These are phyloP conservation scores for Erpobdella octoculata DNA, from an alignment of 2,888 invertebrate species.

Conservation along the genomic window DNA sequence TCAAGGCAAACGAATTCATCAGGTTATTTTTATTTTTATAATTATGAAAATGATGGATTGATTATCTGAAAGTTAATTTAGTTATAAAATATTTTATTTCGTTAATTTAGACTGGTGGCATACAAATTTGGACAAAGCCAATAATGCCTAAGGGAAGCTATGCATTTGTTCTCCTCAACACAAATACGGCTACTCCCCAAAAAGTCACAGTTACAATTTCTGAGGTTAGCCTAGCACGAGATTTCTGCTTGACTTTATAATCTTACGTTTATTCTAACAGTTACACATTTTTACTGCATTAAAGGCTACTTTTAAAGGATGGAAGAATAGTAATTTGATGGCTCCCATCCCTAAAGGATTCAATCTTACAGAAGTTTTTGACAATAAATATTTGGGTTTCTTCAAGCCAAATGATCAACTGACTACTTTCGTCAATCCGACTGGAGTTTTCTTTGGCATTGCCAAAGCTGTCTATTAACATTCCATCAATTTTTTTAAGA, in stretches of 20 bases:
- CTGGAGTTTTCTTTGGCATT: conserved; percentile 37
- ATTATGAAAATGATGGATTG: too few species aligned
- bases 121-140: conserved; percentile 81
- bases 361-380: conserved; percentile 45
- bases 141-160: conserved; percentile 43
- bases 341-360: conserved; percentile 39
- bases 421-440: conserved; percentile 35
- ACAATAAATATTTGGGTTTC: conserved; percentile 39
- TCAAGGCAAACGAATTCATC: conserved; percentile 71
- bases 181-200: conserved; percentile 39
- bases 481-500: too few species aligned
- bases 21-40: too few species aligned
- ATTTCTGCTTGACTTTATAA: too few species aligned
- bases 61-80: too few species aligned
- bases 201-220: conserved; percentile 33
- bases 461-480: conserved; percentile 32
- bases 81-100: too few species aligned
- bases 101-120: conserved; percentile 53
- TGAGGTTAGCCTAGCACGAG: too few species aligned
- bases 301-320: background rate
- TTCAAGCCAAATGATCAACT: conserved; percentile 38
- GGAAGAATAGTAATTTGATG: background rate
- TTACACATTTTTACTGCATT: background rate
- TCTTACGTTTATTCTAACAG: too few species aligned
- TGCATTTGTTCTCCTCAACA: conserved; percentile 45